These are phyloP conservation scores for Rhagium mordax DNA, from an alignment of 2,888 invertebrate species.

Conservation along the genomic window DNA sequence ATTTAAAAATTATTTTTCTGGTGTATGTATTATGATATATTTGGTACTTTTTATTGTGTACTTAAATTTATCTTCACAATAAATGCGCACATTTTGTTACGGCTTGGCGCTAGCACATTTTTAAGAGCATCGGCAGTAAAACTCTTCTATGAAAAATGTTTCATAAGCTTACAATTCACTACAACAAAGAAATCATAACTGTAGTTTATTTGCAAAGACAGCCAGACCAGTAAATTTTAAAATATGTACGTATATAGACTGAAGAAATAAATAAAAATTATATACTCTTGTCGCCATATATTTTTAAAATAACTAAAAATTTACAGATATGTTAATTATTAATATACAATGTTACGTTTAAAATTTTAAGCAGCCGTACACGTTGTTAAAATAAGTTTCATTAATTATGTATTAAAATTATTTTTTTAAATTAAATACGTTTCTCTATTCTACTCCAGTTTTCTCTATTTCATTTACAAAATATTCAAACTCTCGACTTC, in stretches of 20 bases:
- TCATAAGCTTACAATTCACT: constrained; percentile 9
- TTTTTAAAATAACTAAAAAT: no score
- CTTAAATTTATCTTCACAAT: neutral
- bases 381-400: no score
- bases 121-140: constrained; percentile 15
- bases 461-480: no score
- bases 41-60: neutral
- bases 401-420: no score
- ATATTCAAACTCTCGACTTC: no score
- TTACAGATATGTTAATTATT: no score
- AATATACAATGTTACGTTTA: no score
- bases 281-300: no score
- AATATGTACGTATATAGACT: neutral
- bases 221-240: neutral
- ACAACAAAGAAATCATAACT: constrained; percentile 5
- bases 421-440: no score
- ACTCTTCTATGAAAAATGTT: constrained; percentile 19
- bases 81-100: constrained; percentile 1
- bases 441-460: no score
- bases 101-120: constrained; percentile 7
- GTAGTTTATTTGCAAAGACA: neutral
- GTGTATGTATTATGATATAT: neutral
- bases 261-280: neutral
- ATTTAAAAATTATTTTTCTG: neutral
- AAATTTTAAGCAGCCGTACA: no score